Evolutionary conservation across 2,888 invertebrate genomes (phyloP).

Genomic region (Harpalus rubripes): DNA sequence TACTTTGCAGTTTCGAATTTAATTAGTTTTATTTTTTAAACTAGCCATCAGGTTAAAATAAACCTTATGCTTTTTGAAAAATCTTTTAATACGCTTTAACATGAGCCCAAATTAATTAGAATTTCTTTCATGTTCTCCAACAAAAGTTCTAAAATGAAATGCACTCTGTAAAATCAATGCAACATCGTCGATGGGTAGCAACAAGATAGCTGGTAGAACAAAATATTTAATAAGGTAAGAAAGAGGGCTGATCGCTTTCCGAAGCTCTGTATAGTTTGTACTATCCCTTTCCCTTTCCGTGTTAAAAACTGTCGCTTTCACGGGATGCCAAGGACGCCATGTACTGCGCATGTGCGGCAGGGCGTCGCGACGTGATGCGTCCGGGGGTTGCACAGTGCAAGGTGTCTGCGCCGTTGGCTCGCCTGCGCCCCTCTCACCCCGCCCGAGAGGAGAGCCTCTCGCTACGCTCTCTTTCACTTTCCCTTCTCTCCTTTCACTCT

Average conservation of each 20-base stretch:
- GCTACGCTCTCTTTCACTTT: slow-evolving; percentile 21
- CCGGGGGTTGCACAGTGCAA: slow-evolving; percentile 60
- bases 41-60: too few species aligned
- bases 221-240: too few species aligned
- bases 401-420: slow-evolving; percentile 65
- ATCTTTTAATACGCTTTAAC: too few species aligned
- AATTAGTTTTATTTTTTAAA: too few species aligned
- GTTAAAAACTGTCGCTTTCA: slow-evolving; percentile 56
- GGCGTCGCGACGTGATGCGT: slow-evolving; percentile 63
- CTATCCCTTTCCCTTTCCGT: slow-evolving; percentile 36
- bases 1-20: too few species aligned
- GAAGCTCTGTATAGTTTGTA: not conserved
- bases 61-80: too few species aligned
- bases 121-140: too few species aligned
- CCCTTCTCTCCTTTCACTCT: slow-evolving; percentile 23
- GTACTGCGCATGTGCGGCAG: slow-evolving; percentile 43
- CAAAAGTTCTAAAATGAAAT: too few species aligned
- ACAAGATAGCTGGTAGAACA: too few species aligned
- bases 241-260: slow-evolving; percentile 16
- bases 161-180: too few species aligned
- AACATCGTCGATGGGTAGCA: too few species aligned
- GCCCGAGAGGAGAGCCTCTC: slow-evolving; percentile 24
- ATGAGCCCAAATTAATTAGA: too few species aligned
- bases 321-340: slow-evolving; percentile 27
- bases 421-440: slow-evolving; percentile 35